Evolutionary conservation across 2,113 vertebrate genomes (phyloP).

Genomic region (Cochlearius cochlearius): DNA sequence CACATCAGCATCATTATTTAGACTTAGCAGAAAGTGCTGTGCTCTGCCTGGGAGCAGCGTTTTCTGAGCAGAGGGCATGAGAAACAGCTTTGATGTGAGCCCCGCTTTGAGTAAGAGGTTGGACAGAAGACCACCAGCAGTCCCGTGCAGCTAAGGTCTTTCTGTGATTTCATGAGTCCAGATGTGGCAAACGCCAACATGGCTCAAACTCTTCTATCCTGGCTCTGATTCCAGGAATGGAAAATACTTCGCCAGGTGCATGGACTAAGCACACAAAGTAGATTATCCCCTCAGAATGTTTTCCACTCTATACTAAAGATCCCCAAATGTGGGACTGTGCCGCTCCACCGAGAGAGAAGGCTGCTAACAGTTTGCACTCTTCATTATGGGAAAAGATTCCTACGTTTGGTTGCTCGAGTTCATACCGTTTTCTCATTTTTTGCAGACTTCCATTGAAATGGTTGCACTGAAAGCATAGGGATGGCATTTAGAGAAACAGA

Average conservation of each 20-base stretch:
- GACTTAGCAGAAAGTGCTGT: not conserved
- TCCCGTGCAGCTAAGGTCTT: not conserved
- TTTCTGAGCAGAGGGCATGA: not conserved
- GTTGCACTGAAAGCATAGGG: not conserved
- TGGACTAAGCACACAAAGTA: not conserved
- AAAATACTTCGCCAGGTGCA: not conserved
- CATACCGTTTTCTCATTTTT: not conserved
- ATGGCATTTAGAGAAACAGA: not conserved
- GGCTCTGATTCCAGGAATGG: not conserved
- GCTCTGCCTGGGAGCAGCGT: not conserved
- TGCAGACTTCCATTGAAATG: not conserved
- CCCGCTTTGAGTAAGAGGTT: not conserved
- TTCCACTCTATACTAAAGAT: not conserved
- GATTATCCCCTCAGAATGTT: not conserved
- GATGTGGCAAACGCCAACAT: not conserved
- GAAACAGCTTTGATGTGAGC: not conserved
- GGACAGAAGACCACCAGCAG: not conserved
- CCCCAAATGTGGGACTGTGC: not conserved
- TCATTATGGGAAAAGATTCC: not conserved
- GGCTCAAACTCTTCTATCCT: not conserved
- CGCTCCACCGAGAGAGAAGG: not conserved
- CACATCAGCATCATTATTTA: not conserved
- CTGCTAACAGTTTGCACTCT: not conserved
- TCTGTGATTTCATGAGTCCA: not conserved
- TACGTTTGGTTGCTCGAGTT: not conserved